Evolutionary conservation across 2,888 invertebrate genomes (phyloP), one percentile per base, ranked within the genome.

Genomic region (Charanyca ferruginea): DNA sequence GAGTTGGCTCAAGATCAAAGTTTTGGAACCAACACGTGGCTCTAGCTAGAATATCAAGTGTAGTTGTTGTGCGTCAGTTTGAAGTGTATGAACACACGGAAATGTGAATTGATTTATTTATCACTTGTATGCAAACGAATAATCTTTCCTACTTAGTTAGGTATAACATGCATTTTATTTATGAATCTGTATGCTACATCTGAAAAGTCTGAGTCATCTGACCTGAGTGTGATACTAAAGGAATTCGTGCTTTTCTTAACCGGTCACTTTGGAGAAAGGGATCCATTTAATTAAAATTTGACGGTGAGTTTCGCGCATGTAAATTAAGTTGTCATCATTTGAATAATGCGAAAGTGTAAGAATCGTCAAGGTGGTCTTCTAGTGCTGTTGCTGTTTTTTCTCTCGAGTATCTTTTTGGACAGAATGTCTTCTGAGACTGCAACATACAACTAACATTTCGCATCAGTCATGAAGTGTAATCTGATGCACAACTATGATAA

Each of bases 1-100:
- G 35, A 69, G 49, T 87, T 89, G 86, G 88, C 87, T 81, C 80
- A 66, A 74, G 79, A 84, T 83, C 85, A 87, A 85, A 79, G 63
- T 71, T 75, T 82, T 71, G 63, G 55, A 65, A 72, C 65, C 71
- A 85, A 83, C 80, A 84, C 75, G 73, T 77, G 79, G 80, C 83
- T 76, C 80, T 84, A 11, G 38, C 38, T 38, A 78, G 80, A 83
- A 73, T 83, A 73, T 75, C 73, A 78, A 67, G 58, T 57, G 47
- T 66, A 49, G 49, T 62, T 66, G 45, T 59, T 64, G 48, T 68
- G 68, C 73, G 70, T 75, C 72, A 80, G 63, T 77, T 61, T 69
- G 68, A 64, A 77, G 68, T 74, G 51, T 62, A 71, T 64, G 48
- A 66, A 65, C 64, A 74, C 73, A 74, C 48, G 64, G 57, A 66